phyloP scores from a whole-genome alignment of 2,113 vertebrate species.

The Vicugna pacos region DNA sequence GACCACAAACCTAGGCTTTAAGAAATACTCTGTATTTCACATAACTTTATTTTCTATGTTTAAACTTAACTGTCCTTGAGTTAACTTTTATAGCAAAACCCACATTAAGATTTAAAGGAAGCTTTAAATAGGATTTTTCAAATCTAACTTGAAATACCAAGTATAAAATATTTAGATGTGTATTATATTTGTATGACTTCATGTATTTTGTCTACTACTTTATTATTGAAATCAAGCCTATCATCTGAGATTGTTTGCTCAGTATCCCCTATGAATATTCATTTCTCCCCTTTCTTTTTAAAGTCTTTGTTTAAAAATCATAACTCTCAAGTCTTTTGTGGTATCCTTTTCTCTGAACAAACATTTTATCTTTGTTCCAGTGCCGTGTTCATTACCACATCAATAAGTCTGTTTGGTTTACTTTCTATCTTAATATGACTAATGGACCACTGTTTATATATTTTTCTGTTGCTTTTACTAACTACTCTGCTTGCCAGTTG shows the following conservation, averaged over 20 bases:
- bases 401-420: constrained; percentile 65
- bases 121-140: background rate
- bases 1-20: background rate
- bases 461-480: constrained; percentile 73
- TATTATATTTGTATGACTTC: background rate
- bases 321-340: constrained; percentile 29
- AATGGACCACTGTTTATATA: constrained; percentile 60
- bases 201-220: background rate
- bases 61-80: background rate
- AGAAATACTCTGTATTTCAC: background rate
- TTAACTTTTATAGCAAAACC: background rate
- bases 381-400: constrained; percentile 72
- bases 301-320: constrained; percentile 40
- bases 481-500: constrained; percentile 75
- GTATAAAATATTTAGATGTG: background rate
- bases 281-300: background rate
- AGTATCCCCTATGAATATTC: constrained; percentile 29
- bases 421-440: constrained; percentile 64
- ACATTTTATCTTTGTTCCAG: constrained; percentile 71
- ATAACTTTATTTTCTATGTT: background rate
- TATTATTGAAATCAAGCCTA: constrained; percentile 32
- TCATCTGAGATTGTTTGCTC: constrained; percentile 44
- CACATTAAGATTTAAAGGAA: background rate
- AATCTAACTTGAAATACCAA: background rate
- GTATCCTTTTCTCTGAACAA: constrained; percentile 61